phyloP scores from a whole-genome alignment of 37 sponge, comb jelly and placozoan genomes.

The Halisarca cf. caerulea region DNA sequence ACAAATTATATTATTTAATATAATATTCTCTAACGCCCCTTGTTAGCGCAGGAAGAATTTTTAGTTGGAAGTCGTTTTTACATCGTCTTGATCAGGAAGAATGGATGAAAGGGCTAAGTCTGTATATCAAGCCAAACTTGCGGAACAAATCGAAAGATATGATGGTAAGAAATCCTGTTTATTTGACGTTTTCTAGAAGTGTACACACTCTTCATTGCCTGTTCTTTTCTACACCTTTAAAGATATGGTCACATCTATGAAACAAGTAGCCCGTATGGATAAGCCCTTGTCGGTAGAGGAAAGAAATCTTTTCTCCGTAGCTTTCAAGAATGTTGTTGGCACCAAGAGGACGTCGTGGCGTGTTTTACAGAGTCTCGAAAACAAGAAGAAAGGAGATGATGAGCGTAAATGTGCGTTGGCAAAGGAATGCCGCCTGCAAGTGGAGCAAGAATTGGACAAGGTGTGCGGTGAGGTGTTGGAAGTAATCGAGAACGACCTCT shows the following conservation, averaged over 20 bases:
- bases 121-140: constrained; percentile 39
- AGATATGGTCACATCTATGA: constrained; percentile 60
- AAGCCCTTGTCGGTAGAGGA: constrained; percentile 36
- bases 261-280: background rate
- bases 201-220: too few species aligned
- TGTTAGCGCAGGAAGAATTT: too few species aligned
- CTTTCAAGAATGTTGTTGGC: constrained; percentile 90
- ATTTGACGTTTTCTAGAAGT: too few species aligned
- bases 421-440: constrained; percentile 48
- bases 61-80: background rate
- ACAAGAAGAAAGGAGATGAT: constrained; percentile 32
- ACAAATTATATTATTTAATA: too few species aligned
- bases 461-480: constrained; percentile 71
- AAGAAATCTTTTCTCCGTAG: constrained; percentile 81
- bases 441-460: constrained; percentile 76
- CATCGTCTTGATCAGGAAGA: background rate
- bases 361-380: constrained; percentile 70
- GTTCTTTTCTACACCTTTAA: too few species aligned
- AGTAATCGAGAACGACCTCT: constrained; percentile 29
- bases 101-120: constrained; percentile 2
- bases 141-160: constrained; percentile 65
- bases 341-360: constrained; percentile 79
- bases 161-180: too few species aligned
- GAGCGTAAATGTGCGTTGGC: background rate
- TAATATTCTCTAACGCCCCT: too few species aligned